Evolutionary conservation across 2,797 vertebrate genomes (phyloP), one percentile per base, ranked within the genome.

Genomic region (Falco columbarius): DNA sequence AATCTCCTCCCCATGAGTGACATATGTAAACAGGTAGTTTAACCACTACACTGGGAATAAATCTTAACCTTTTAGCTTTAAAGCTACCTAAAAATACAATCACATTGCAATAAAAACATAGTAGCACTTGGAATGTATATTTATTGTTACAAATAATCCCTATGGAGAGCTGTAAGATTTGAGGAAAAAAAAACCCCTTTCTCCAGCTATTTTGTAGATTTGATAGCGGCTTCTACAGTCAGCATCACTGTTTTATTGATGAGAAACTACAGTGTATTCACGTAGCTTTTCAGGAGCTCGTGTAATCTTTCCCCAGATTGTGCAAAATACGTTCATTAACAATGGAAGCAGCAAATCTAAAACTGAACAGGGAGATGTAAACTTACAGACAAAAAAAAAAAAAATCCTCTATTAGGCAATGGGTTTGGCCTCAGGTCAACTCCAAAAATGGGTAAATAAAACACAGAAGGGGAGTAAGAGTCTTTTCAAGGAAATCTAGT

Each of bases 31-130:
- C 62, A 90, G 40, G 63, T 51, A 67, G 30, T 81, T 90, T 92
- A 86, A 88, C 85, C 26, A 91, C 88, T 61, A 65, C 42, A 58
- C 68, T 54, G 83, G 12, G 19, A 94, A 89, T 58, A 94, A 90
- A 93, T 58, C 73, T 61, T 74, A 91, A 95, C 61, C 44, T 93
- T 94, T 94, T n/a, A 36, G 15, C 24, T 94, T 90, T 86, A 90
- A 82, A 88, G n/a, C 51, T 56, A 81, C 30, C 61, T 71, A 56
- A 91, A 87, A 71, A 70, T 59, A 87, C 22, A 82, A 67, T 79
- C 77, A 63, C 9, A 20, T 14, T 81, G 49, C 71, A 76, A 61
- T 85, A 91, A 63, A 83, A 89, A 75, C 8, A 49, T 1, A 63
- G 34, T 74, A 49, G 66, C 62, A 44, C 9, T 26, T 81, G 36